Evolutionary conservation across 2,888 invertebrate species (phyloP), one percentile per base, ranked within the genome.

Genomic region (Myathropa florea): DNA sequence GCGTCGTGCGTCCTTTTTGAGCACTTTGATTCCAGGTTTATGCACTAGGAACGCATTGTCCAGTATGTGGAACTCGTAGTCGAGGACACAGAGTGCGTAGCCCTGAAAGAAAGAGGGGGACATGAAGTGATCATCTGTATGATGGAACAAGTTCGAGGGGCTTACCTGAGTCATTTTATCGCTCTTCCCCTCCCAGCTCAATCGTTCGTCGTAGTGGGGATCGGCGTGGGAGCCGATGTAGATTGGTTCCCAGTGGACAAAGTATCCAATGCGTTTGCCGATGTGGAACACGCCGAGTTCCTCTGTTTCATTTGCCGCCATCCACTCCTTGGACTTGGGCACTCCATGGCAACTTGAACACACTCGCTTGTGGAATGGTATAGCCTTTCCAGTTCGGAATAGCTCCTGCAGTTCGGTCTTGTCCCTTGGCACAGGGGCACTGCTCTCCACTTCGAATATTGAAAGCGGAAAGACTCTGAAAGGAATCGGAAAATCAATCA

Each of bases 111-210:
- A 59, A 68, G 2, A 70, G 4, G 0, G 1, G 30, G 7, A 7
- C 12, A 33, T 1, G 33, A 2, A 9, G 14, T 60, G 18, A 0
- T 14, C 10, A 28, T 9, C 0, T 7, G 2, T 0, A 10, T 10
- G 30, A 10, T 2, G 30, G 1, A 3, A 10, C 0, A 2, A 10
- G 30, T 33, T n/a, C n/a, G n/a, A 10, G 30, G 4, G 10, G 46
- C 4, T 3, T 92, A 97, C 98, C 96, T 98, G 98, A 83, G 97
- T 97, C 98, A 98, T 98, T 93, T 98, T 98, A 93, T 98, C 98
- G 92, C 97, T 96, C 93, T 97, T 97, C 59, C 98, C 98, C 91
- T 98, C 98, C 98, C 98, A 98, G 91, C 97, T 97, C 84, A 98
- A 95, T 90, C 98, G 94, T 92, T 98, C 98, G 89, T 98, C 98